Evolutionary conservation across 2,797 vertebrate species (phyloP).

Genomic region (Acanthurus lineatus): DNA sequence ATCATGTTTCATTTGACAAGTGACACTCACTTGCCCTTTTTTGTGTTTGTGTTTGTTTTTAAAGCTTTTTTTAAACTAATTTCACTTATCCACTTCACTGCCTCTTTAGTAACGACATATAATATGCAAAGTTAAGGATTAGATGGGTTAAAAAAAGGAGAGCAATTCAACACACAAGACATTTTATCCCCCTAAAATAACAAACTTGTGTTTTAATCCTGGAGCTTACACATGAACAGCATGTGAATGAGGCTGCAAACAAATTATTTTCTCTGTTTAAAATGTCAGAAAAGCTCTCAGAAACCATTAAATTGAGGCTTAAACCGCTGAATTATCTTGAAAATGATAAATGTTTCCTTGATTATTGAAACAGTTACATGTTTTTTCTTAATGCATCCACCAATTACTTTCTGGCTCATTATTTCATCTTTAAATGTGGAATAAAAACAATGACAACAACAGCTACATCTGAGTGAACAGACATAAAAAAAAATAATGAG

Average conservation of each 20-base stretch:
- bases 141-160: not conserved
- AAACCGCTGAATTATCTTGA: not conserved
- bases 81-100: too few relatives aligned
- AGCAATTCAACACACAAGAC: not conserved
- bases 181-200: not conserved
- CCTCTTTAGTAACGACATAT: too few relatives aligned
- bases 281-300: not conserved
- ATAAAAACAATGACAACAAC: not conserved
- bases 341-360: not conserved
- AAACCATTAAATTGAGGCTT: too few relatives aligned
- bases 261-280: not conserved
- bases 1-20: constrained; percentile 4
- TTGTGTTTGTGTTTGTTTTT: too few relatives aligned
- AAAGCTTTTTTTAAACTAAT: too few relatives aligned
- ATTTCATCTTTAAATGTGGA: not conserved
- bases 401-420: not conserved
- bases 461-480: not conserved
- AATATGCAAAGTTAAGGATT: too few relatives aligned
- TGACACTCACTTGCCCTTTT: not conserved
- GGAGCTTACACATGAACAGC: not conserved
- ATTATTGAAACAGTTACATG: not conserved
- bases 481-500: not conserved
- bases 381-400: not conserved
- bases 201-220: not conserved
- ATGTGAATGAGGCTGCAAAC: not conserved